Percentiles rank a stretch among this genome's conserved stretches.
phyloP scores from a whole-genome alignment of 2,797 vertebrate species.

The Gouania willdenowi region DNA sequence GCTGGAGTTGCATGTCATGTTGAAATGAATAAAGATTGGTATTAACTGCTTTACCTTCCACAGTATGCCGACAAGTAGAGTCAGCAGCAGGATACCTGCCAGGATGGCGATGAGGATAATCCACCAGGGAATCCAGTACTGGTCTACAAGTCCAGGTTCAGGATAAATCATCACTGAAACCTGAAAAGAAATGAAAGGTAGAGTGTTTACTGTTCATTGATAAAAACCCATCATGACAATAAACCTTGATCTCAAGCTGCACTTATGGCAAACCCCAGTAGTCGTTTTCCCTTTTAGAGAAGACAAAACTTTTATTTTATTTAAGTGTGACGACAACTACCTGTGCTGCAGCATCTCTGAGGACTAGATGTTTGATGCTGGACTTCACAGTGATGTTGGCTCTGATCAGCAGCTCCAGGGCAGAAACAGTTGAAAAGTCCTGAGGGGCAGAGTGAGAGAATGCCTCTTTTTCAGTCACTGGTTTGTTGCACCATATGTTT shows the following conservation, averaged over 20 bases:
- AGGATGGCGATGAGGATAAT: conserved; percentile 85
- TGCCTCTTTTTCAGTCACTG: too few relatives aligned
- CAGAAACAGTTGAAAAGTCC: conserved; percentile 83
- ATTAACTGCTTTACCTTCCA: conserved; percentile 81
- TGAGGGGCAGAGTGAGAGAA: conserved; percentile 32
- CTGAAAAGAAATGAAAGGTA: conserved; percentile 48
- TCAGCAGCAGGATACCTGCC: conserved; percentile 82
- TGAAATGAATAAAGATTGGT: too few relatives aligned
- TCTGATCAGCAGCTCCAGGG: conserved; percentile 83
- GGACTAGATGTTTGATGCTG: conserved; percentile 82
- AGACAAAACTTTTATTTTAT: too few relatives aligned
- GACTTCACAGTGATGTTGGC: conserved; percentile 91
- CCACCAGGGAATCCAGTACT: conserved; percentile 86
- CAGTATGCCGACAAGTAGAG: conserved; percentile 81
- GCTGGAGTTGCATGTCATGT: too few relatives aligned
- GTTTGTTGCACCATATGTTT: too few relatives aligned
- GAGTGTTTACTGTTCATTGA: too few relatives aligned
- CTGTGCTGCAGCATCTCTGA: conserved; percentile 81
- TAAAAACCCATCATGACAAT: too few relatives aligned
- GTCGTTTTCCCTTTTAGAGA: too few relatives aligned
- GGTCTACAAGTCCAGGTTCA: conserved; percentile 74
- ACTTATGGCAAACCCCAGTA: too few relatives aligned
- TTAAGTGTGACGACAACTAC: too few relatives aligned
- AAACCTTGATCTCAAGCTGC: too few relatives aligned
- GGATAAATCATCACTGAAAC: conserved; percentile 86